Base-by-base conservation (phyloP, 2,888 invertebrate species). In the Lasioglossum vierecki region DNA sequence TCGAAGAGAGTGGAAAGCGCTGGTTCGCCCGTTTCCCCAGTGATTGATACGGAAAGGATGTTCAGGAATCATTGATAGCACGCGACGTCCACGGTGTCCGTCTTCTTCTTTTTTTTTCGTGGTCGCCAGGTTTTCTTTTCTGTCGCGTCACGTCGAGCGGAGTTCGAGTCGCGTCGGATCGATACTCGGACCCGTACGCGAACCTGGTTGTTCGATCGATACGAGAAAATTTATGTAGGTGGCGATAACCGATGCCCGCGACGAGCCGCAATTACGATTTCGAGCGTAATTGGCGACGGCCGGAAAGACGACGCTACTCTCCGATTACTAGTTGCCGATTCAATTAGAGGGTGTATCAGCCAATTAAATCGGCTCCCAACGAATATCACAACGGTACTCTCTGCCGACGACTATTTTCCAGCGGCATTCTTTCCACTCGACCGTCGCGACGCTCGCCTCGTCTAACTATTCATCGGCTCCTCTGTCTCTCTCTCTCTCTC, bases 341-440 rank as follows among this genome's bases (percentile, higher is more conserved):
- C 76, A 77, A 79, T 78, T 74, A 78, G 49, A 63, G 44, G 30
- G 53, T 46, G 74, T 75, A 53, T 80, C 68, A 41, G 84, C 80
- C 76, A 85, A 85, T 89, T 83, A 76, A 85, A 79, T 80, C 49
- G 53, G 71, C 75, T 75, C 22, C 35, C n/a, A 35, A 57, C 70
- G 83, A 44, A 72, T 63, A 71, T 74, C 80, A 80, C 80, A 53
- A 53, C 41, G n/a, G 53, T 9, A 18, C n/a, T 53, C 53, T 53
- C 8, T n/a, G 30, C 26, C 66, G 49, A 26, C 68, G 80, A 79
- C 68, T 53, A 22, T n/a, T 80, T 39, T 63, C 76, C 30, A 74
- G 39, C 68, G 22, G 39, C 39, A 15, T 39, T 68, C 18, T 39
- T 39, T 22, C 39, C 35, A 22, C 68, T 39, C 68, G 22, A 53